Conservation (phyloP, 2,797 vertebrate species). For the Capromys pilorides region DNA sequence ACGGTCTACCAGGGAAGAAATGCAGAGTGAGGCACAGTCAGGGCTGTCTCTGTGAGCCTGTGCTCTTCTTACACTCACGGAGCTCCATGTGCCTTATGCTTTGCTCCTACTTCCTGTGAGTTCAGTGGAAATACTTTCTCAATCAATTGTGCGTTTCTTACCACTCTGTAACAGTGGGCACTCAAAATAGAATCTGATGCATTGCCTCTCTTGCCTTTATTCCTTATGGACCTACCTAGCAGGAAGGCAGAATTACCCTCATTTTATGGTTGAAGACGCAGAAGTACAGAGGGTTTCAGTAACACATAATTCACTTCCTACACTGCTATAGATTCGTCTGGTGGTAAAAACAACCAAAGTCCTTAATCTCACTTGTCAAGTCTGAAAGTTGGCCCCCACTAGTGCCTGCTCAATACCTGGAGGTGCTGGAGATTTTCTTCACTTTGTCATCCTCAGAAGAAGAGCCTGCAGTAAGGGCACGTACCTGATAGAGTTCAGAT, state of each 20-base stretch:
- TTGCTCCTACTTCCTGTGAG: not conserved
- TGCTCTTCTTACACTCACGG: not conserved
- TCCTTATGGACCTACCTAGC: not conserved
- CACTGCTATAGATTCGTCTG: not conserved
- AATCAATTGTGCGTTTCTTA: not conserved
- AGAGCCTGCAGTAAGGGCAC: conserved; percentile 12
- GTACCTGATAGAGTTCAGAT: conserved; percentile 87
- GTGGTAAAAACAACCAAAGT: not conserved
- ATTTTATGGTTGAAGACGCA: not conserved
- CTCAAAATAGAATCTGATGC: not conserved
- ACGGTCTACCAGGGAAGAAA: conserved; percentile 58
- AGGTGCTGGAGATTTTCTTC: not conserved
- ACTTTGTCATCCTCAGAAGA: not conserved
- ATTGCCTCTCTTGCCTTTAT: not conserved
- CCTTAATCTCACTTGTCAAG: not conserved
- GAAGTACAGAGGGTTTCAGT: not conserved
- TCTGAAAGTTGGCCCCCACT: not conserved
- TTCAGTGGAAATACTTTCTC: not conserved
- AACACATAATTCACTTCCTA: not conserved
- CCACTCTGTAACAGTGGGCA: not conserved
- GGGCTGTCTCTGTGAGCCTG: not conserved
- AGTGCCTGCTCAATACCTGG: not conserved
- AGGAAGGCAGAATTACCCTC: not conserved
- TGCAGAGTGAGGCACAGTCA: not conserved
- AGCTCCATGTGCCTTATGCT: not conserved